These are phyloP conservation scores for Typhlichthys eigenmanni DNA, from an alignment of 2,797 vertebrate genomes.

Conservation along the genomic window DNA sequence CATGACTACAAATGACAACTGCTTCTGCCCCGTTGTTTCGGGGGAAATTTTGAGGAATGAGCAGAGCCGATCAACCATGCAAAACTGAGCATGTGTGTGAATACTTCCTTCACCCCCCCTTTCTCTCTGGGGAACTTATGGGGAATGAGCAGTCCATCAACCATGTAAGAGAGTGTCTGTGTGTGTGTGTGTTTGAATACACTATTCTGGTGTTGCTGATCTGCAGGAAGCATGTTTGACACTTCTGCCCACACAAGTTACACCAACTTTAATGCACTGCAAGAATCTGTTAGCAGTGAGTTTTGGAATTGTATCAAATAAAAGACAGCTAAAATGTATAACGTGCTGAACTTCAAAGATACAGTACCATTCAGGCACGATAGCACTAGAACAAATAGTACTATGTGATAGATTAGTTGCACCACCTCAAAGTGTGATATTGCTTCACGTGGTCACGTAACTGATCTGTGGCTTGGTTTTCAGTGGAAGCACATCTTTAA, in stretches of 20 bases:
- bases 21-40: constrained; percentile 22
- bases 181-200: background rate
- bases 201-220: constrained; percentile 2
- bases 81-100: background rate
- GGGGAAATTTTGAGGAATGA: too few relatives aligned
- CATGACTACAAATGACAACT: constrained; percentile 51
- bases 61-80: background rate
- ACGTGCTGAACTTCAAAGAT: too few relatives aligned
- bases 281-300: too few relatives aligned
- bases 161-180: background rate
- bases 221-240: too few relatives aligned
- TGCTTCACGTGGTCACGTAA: background rate
- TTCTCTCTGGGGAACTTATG: constrained; percentile 57
- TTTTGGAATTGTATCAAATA: background rate
- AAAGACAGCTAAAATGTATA: constrained; percentile 10
- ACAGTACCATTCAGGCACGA: too few relatives aligned
- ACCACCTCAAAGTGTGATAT: constrained; percentile 5
- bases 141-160: constrained; percentile 35
- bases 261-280: too few relatives aligned
- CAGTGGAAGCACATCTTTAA: background rate
- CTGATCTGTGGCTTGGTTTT: background rate
- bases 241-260: too few relatives aligned
- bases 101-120: constrained; percentile 41
- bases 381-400: background rate
- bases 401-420: constrained; percentile 8